A percentile compares a stretch with the other conserved stretches of the same genome.
Conservation (phyloP, 2,888 invertebrate species). For the Caenorhabditis wallacei region DNA sequence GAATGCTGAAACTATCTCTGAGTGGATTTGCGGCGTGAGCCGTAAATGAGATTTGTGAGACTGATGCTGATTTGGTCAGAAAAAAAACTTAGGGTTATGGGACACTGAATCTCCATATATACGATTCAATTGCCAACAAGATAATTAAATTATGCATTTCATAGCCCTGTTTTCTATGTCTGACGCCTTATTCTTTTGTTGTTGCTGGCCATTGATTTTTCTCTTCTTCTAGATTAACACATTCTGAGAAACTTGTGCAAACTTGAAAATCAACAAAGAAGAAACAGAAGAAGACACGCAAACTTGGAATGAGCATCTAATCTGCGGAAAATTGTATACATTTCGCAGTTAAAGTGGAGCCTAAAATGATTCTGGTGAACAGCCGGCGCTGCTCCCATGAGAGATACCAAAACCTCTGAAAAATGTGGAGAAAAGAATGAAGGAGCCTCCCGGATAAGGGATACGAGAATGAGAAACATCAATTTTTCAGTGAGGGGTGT, state of each 20-base stretch:
- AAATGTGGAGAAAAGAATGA: slow-evolving; percentile 25
- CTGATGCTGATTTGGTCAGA: slow-evolving; percentile 21
- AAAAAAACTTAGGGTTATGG: slow-evolving; percentile 1
- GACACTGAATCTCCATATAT: neutral
- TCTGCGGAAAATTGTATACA: slow-evolving; percentile 39
- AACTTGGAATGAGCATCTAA: slow-evolving; percentile 2
- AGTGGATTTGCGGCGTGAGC: slow-evolving; percentile 19
- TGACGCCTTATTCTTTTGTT: neutral
- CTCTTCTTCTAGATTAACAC: neutral
- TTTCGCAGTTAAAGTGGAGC: slow-evolving; percentile 9
- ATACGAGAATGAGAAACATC: slow-evolving; percentile 39
- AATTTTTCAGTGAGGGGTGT: slow-evolving; percentile 60
- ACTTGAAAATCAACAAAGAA: neutral
- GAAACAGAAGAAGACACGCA: slow-evolving; percentile 10
- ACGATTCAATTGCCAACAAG: no score
- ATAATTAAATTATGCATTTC: neutral
- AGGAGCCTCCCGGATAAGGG: slow-evolving; percentile 11
- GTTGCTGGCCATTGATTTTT: neutral
- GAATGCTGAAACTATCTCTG: slow-evolving; percentile 35
- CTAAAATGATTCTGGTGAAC: slow-evolving; percentile 44
- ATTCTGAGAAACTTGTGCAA: neutral
- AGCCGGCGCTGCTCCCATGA: slow-evolving; percentile 26
- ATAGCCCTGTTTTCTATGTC: no score
- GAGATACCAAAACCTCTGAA: slow-evolving; percentile 25
- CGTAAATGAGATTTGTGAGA: slow-evolving; percentile 10